A percentile compares a stretch with the other conserved stretches of the same genome.
phyloP scores from a whole-genome alignment of 2,888 invertebrate species.

The Calameuta idolon region DNA sequence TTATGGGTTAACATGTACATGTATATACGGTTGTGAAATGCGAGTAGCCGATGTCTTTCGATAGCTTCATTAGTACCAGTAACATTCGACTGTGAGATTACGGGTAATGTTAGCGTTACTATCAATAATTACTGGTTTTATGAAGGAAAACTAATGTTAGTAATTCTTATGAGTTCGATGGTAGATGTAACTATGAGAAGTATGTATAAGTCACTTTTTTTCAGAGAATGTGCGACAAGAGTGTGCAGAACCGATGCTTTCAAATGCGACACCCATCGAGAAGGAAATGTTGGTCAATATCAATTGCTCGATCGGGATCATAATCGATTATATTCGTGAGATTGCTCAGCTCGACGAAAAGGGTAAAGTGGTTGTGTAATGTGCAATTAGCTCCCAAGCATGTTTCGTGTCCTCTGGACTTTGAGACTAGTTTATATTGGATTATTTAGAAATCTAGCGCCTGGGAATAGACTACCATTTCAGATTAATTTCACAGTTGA shows the following conservation, averaged over 20 bases:
- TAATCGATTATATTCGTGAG: slow-evolving; percentile 59
- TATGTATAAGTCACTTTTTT: background rate
- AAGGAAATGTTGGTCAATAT: slow-evolving; percentile 61
- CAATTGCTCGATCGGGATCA: slow-evolving; percentile 61
- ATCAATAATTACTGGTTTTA: background rate
- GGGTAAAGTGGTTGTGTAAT: slow-evolving; percentile 22
- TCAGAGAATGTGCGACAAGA: background rate
- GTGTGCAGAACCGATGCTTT: background rate
- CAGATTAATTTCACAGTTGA: slow-evolving; percentile 40
- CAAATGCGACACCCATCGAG: slow-evolving; percentile 17
- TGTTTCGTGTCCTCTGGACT: slow-evolving; percentile 16
- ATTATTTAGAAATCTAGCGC: background rate
- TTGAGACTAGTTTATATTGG: background rate
- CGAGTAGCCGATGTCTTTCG: background rate
- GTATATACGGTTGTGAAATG: background rate
- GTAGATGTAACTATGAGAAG: background rate
- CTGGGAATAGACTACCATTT: background rate
- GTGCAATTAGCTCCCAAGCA: slow-evolving; percentile 20
- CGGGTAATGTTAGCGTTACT: background rate
- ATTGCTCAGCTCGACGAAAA: slow-evolving; percentile 37
- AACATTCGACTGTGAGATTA: background rate
- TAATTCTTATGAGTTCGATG: background rate
- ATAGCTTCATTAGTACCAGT: background rate
- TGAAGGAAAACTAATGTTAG: background rate
- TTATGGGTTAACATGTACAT: background rate